Percentiles rank a stretch among this genome's conserved stretches.
These are phyloP conservation scores for Poecilobothrus nobilitatus DNA, from an alignment of 2,888 invertebrate species.

Conservation along the genomic window DNA sequence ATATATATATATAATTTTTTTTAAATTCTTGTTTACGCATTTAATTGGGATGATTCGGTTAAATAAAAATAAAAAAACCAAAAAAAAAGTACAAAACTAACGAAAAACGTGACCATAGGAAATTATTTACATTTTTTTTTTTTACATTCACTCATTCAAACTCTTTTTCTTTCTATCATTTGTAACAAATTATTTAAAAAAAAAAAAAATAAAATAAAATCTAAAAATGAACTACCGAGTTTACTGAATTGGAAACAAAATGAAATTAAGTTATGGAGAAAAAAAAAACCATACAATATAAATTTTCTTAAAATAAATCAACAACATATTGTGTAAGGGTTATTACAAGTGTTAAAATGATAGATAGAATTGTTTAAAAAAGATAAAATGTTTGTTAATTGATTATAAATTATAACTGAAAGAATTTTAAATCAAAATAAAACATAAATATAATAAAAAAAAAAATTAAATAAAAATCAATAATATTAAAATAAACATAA, in stretches of 20 bases:
- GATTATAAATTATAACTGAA: too few relatives aligned
- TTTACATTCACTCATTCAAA: not conserved
- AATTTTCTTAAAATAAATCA: too few relatives aligned
- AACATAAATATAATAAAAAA: too few relatives aligned
- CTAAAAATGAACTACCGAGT: not conserved
- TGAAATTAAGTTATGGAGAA: not conserved
- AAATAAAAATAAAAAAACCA: not conserved
- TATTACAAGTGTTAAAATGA: not conserved
- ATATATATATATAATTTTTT: too few relatives aligned
- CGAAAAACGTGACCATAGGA: not conserved
- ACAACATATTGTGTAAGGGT: not conserved
- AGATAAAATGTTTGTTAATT: too few relatives aligned
- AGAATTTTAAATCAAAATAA: too few relatives aligned
- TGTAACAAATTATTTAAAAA: not conserved
- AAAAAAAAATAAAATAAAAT: too few relatives aligned
- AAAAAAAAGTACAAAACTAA: too few relatives aligned
- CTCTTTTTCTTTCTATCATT: not conserved
- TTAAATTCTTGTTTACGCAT: not conserved
- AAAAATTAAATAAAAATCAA: too few relatives aligned
- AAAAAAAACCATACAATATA: too few relatives aligned
- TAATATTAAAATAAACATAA: too few relatives aligned
- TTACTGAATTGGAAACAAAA: not conserved
- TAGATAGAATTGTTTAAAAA: not conserved
- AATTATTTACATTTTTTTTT: not conserved
- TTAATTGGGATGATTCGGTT: constrained; percentile 3